phyloP scores from a whole-genome alignment of 2,113 vertebrate genomes.

The Nymphicus hollandicus region DNA sequence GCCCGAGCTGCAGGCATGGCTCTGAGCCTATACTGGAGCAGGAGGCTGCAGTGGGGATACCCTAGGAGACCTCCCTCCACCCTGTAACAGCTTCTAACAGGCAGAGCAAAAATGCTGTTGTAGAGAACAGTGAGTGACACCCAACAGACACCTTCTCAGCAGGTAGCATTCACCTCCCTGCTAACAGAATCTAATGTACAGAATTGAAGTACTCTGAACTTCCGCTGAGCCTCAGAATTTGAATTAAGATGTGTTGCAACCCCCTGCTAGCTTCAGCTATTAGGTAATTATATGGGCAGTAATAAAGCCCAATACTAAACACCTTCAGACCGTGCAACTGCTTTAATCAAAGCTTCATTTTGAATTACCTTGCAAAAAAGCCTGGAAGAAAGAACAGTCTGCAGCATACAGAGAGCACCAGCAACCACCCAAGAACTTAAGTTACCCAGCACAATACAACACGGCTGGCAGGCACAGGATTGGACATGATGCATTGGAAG shows the following conservation, averaged over 20 bases:
- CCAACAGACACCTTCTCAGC: rapidly evolving
- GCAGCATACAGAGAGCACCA: background rate
- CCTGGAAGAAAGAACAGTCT: background rate
- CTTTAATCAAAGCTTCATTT: background rate
- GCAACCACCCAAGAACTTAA: rapidly evolving
- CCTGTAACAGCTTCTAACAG: rapidly evolving
- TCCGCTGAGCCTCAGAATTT: background rate
- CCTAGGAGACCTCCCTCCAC: background rate
- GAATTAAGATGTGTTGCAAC: background rate
- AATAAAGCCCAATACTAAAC: background rate
- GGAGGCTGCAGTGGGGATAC: background rate
- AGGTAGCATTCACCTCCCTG: background rate
- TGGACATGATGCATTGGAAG: rapidly evolving
- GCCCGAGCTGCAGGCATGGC: background rate
- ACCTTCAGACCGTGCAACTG: background rate
- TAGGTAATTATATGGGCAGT: background rate
- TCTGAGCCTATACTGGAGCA: background rate
- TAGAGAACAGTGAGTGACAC: rapidly evolving
- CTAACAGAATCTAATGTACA: background rate
- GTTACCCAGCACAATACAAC: background rate
- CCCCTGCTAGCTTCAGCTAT: background rate
- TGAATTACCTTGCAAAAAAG: background rate
- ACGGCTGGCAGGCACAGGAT: background rate
- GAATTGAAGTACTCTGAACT: background rate
- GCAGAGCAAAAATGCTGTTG: background rate